These are phyloP conservation scores for Oncorhynchus nerka DNA, from an alignment of 2,113 vertebrate species.

Conservation along the genomic window DNA sequence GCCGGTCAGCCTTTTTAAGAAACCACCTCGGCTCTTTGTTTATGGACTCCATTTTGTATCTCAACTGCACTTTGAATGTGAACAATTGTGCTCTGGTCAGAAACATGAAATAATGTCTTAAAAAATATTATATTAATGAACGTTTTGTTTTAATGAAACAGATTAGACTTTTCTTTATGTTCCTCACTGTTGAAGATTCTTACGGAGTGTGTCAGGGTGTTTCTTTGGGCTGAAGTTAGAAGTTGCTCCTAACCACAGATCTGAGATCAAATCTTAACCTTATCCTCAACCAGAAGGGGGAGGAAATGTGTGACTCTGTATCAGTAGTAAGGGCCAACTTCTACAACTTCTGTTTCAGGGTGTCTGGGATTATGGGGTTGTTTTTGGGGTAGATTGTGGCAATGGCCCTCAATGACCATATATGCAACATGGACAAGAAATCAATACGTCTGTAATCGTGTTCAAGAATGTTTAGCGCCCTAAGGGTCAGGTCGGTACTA, in stretches of 20 bases:
- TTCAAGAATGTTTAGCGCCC: conserved; percentile 3
- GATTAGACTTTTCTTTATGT: conserved; percentile 21
- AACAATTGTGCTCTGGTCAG: conserved; percentile 34
- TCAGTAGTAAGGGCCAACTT: neutral
- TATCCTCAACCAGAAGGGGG: no score
- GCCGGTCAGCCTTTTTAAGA: conserved; percentile 37
- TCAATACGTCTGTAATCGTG: conserved; percentile 41
- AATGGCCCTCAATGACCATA: conserved; percentile 15
- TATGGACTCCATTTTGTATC: conserved; percentile 42
- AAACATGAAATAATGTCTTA: conserved; percentile 54
- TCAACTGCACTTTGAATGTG: conserved; percentile 27
- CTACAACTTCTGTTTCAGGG: neutral
- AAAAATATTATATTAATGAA: conserved; percentile 38
- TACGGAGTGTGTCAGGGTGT: neutral
- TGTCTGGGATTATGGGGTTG: neutral
- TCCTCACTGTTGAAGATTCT: neutral
- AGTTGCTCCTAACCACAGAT: neutral
- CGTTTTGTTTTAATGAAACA: conserved; percentile 18
- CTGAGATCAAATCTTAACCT: neutral
- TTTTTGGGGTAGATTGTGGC: neutral
- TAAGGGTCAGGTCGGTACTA: no score
- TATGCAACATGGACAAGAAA: conserved; percentile 48
- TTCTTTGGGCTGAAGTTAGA: neutral
- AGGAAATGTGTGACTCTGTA: no score
- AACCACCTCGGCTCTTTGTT: conserved; percentile 51